Evolutionary conservation across 2,113 vertebrate genomes (phyloP).

Genomic region (Ceyx melanurus): DNA sequence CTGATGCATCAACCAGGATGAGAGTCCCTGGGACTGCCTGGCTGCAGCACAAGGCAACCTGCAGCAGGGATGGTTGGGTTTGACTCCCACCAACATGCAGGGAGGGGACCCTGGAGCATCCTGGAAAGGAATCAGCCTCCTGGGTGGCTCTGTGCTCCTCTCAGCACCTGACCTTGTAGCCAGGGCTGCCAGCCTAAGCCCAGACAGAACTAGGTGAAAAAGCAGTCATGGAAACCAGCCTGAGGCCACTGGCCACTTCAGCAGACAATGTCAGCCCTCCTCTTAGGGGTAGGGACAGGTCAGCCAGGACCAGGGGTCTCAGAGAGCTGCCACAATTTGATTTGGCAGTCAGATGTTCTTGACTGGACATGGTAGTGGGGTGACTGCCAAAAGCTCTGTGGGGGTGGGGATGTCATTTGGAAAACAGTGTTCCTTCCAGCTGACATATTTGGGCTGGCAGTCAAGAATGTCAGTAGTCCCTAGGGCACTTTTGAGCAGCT

Average conservation of each 20-base stretch:
- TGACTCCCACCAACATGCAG: accelerated
- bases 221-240: background rate
- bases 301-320: background rate
- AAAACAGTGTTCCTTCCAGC: slow-evolving; percentile 49
- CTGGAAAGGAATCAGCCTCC: background rate
- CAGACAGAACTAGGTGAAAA: background rate
- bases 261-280: background rate
- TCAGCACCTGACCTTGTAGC: background rate
- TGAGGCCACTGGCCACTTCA: background rate
- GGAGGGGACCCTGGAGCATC: background rate
- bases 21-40: accelerated
- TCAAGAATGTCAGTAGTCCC: slow-evolving; percentile 26
- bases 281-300: background rate
- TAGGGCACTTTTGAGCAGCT: slow-evolving; percentile 12
- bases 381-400: background rate
- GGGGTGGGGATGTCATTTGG: background rate
- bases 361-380: background rate
- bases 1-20: background rate
- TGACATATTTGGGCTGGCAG: slow-evolving; percentile 24
- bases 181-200: background rate
- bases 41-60: background rate
- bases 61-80: accelerated
- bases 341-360: background rate
- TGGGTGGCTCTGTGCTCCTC: background rate
- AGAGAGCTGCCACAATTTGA: background rate